phyloP scores from a whole-genome alignment of 2,888 invertebrate genomes.

The Dolomedes plantarius region DNA sequence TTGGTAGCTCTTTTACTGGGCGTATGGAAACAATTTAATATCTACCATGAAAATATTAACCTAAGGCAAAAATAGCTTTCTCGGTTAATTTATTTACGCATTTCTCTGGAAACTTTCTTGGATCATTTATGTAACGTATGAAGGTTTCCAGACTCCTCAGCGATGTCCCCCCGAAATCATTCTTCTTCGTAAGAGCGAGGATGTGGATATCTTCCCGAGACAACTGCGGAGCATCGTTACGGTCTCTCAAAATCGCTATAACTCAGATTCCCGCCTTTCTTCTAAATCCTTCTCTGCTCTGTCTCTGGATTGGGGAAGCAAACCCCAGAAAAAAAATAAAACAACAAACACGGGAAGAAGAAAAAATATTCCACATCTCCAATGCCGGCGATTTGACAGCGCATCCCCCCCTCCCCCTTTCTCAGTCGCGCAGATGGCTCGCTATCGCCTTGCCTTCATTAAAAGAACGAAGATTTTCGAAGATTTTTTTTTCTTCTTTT shows the following conservation, averaged over 20 bases:
- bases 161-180: too few species aligned
- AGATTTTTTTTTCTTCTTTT: not conserved
- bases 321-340: slow-evolving; percentile 5
- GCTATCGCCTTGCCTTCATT: slow-evolving; percentile 16
- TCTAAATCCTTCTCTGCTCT: slow-evolving; percentile 1
- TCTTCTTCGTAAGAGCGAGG: too few species aligned
- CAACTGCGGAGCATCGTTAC: slow-evolving; percentile 4
- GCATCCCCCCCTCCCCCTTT: not conserved
- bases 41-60: too few species aligned
- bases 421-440: not conserved
- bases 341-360: not conserved
- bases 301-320: not conserved
- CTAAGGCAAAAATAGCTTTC: too few species aligned
- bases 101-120: too few species aligned
- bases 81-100: too few species aligned
- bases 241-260: not conserved
- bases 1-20: too few species aligned
- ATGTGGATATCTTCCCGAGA: too few species aligned
- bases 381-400: not conserved
- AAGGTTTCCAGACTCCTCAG: too few species aligned
- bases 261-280: slow-evolving; percentile 14
- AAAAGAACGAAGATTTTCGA: slow-evolving; percentile 14
- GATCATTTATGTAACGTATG: too few species aligned
- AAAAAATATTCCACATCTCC: not conserved
- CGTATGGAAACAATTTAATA: too few species aligned